Evolutionary conservation across 2,888 invertebrate species (phyloP).

Genomic region (Pediacus dermestoides): DNA sequence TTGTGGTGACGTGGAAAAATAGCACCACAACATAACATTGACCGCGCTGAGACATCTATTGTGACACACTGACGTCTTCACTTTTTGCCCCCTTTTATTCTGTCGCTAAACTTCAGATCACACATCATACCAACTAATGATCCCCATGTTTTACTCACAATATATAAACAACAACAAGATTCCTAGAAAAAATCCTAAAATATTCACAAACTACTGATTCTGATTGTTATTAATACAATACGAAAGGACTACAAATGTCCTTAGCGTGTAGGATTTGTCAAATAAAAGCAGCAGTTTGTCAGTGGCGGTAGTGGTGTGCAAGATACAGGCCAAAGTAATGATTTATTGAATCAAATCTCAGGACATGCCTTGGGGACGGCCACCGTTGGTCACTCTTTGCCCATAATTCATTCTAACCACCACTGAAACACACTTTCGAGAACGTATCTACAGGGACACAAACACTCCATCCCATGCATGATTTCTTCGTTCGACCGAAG

Average conservation of each 20-base stretch:
- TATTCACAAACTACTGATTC: too few species aligned
- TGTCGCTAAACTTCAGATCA: too few species aligned
- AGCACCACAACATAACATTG: slow-evolving; percentile 48
- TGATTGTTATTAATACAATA: too few species aligned
- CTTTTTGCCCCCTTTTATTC: too few species aligned
- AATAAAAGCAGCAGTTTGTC: not conserved
- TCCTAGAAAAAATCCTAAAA: too few species aligned
- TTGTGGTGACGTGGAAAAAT: slow-evolving; percentile 49
- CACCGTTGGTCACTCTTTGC: slow-evolving; percentile 3
- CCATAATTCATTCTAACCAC: slow-evolving; percentile 1
- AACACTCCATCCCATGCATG: too few species aligned
- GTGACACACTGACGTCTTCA: slow-evolving; percentile 29
- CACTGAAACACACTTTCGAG: too few species aligned
- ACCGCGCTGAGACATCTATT: slow-evolving; percentile 43
- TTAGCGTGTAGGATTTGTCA: slow-evolving; percentile 4
- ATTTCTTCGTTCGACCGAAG: too few species aligned
- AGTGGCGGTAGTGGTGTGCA: not conserved
- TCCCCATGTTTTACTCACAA: slow-evolving; percentile 18
- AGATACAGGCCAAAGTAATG: slow-evolving; percentile 3
- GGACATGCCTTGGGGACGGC: not conserved
- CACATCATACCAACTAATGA: too few species aligned
- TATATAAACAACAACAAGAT: too few species aligned
- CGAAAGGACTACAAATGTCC: too few species aligned
- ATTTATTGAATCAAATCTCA: slow-evolving; percentile 3
- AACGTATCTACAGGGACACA: too few species aligned